Evolutionary conservation across 2,888 invertebrate genomes (phyloP).

Genomic region (Eupithecia inturbata): DNA sequence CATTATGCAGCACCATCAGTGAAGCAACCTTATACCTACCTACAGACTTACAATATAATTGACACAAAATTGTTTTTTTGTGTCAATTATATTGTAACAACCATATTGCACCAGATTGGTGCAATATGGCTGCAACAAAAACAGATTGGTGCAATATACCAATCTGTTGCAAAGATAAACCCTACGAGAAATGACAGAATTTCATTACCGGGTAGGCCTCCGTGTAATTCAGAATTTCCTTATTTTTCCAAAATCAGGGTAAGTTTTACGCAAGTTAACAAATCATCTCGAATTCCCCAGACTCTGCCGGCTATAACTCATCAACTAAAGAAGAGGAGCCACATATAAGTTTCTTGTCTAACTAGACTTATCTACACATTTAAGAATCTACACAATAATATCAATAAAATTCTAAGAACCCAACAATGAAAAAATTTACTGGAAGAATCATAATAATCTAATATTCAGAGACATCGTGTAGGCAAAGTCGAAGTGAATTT

Average conservation of each 20-base stretch:
- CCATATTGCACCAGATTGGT: no score
- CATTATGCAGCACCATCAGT: background rate
- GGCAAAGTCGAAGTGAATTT: background rate
- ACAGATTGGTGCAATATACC: no score
- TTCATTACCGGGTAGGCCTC: conserved; percentile 24
- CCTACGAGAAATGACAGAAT: background rate
- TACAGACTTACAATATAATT: no score
- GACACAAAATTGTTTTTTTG: background rate
- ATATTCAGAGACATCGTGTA: background rate
- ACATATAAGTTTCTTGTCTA: background rate
- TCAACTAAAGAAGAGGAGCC: conserved; percentile 43
- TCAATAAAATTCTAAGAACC: background rate
- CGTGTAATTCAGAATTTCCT: conserved; percentile 40
- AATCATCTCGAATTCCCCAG: conserved; percentile 66
- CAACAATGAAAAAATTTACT: background rate
- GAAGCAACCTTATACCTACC: background rate
- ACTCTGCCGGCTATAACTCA: conserved; percentile 69
- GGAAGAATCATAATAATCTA: background rate
- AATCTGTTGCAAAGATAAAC: conserved; percentile 1
- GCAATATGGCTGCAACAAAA: no score
- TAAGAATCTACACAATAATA: background rate
- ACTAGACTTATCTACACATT: background rate
- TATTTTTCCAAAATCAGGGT: conserved; percentile 49
- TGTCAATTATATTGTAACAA: background rate
- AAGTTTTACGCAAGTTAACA: conserved; percentile 60